Evolutionary conservation across 1,140 invertebrate genomes (phyloP).

Genomic region (Zaprionus taronus): DNA sequence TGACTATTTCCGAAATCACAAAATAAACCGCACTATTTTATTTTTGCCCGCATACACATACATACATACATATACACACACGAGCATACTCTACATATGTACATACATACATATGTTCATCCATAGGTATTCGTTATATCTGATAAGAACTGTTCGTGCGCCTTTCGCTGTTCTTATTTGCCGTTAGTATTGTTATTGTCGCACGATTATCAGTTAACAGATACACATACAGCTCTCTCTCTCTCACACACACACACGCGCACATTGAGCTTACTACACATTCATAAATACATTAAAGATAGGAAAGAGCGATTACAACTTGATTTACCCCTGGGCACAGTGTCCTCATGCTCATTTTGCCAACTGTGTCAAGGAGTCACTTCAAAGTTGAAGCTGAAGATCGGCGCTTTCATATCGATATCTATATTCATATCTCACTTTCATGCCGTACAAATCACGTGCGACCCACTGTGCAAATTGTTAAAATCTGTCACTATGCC

Average conservation of each 20-base stretch:
- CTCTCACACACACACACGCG: constrained; percentile 22
- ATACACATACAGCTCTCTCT: constrained; percentile 14
- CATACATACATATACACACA: not conserved
- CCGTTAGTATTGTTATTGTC: constrained; percentile 12
- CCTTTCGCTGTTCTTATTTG: constrained; percentile 15
- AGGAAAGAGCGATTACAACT: constrained; percentile 66
- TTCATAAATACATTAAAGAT: constrained; percentile 76
- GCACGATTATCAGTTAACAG: constrained; percentile 17
- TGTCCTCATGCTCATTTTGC: constrained; percentile 30
- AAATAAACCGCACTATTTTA: constrained; percentile 1
- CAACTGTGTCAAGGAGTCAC: not conserved
- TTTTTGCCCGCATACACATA: not conserved
- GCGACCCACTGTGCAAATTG: constrained; percentile 23
- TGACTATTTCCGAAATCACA: constrained; percentile 21
- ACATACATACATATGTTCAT: constrained; percentile 8
- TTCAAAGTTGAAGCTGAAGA: not conserved
- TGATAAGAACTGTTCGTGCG: constrained; percentile 12
- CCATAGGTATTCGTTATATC: constrained; percentile 36
- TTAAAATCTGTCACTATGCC: constrained; percentile 3
- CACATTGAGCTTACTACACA: constrained; percentile 34
- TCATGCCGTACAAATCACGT: not conserved
- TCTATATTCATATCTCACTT: not conserved
- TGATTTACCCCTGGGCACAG: constrained; percentile 62
- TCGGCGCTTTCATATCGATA: not conserved
- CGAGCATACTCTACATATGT: not conserved